These are phyloP conservation scores for Acrobasis repandana DNA, from an alignment of 2,888 invertebrate species.

Conservation along the genomic window DNA sequence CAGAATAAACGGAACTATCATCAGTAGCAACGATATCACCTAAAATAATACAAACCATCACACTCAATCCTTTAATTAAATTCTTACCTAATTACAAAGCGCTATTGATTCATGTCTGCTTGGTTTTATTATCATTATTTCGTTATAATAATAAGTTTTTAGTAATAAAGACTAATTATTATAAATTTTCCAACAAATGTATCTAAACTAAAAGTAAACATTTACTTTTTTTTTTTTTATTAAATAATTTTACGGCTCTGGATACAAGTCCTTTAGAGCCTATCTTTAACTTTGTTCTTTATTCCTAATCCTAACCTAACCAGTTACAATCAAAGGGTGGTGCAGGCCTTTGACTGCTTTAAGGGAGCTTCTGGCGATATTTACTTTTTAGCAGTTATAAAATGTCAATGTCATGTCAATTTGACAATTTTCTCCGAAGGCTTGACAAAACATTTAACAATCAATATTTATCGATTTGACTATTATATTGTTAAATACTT, in stretches of 20 bases:
- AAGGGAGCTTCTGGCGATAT: too few species aligned
- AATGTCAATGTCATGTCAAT: background rate
- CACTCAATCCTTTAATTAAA: conserved; percentile 10
- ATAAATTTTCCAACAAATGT: background rate
- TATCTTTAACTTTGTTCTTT: too few species aligned
- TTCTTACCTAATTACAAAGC: conserved; percentile 1
- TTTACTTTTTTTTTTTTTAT: background rate
- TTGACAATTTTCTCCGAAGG: background rate
- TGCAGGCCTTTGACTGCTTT: too few species aligned
- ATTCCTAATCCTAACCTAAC: too few species aligned
- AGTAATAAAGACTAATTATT: background rate
- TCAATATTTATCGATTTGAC: background rate
- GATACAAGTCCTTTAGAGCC: too few species aligned
- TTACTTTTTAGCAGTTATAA: background rate
- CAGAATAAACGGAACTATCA: conserved; percentile 67
- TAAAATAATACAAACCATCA: conserved; percentile 61
- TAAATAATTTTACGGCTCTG: too few species aligned
- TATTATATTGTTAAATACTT: background rate
- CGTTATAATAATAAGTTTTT: background rate
- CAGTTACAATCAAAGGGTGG: too few species aligned
- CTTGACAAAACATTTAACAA: background rate
- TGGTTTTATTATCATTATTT: background rate
- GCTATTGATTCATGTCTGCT: background rate
- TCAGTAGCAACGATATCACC: conserved; percentile 72
- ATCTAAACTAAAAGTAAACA: background rate